Percentiles rank a stretch among this genome's conserved stretches.
Conservation (phyloP, 2,797 vertebrate genomes). For the Cryptoblepharus egeriae region DNA sequence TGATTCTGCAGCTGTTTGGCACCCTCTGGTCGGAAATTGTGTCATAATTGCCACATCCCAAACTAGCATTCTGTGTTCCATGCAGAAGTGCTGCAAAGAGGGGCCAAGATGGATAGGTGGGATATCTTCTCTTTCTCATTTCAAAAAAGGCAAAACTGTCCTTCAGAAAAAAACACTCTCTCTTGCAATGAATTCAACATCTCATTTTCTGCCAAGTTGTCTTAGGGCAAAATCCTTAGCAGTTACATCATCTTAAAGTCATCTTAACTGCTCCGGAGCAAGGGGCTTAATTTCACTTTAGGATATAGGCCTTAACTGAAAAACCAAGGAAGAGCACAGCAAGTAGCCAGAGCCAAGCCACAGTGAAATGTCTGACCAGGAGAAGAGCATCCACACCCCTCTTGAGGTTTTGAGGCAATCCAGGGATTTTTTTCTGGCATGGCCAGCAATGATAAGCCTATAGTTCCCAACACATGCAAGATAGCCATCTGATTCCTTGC, state of each 20-base stretch:
- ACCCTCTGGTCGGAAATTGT: conserved; percentile 22
- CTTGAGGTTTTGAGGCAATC: not conserved
- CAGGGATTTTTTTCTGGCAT: fast-evolving
- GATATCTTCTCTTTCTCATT: not conserved
- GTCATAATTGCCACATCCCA: conserved; percentile 8
- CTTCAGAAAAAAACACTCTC: not conserved
- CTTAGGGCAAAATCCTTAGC: too few relatives aligned
- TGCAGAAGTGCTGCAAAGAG: not conserved
- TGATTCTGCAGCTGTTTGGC: conserved; percentile 12
- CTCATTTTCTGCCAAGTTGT: not conserved
- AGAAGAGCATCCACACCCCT: not conserved
- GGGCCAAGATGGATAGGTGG: not conserved
- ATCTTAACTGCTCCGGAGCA: too few relatives aligned
- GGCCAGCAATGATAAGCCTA: not conserved
- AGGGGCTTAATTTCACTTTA: too few relatives aligned
- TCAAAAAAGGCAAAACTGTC: not conserved
- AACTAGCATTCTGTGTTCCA: not conserved
- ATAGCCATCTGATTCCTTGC: not conserved
- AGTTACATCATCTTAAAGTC: too few relatives aligned
- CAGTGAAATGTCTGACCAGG: not conserved
- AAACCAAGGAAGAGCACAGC: not conserved
- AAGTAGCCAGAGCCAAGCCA: not conserved
- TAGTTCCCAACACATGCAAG: too few relatives aligned
- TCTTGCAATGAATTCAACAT: not conserved
- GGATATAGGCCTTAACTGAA: too few relatives aligned